A percentile compares a stretch with the other conserved stretches of the same genome.
phyloP scores from a whole-genome alignment of 2,888 invertebrate genomes.

The Bellardia bayeri region DNA sequence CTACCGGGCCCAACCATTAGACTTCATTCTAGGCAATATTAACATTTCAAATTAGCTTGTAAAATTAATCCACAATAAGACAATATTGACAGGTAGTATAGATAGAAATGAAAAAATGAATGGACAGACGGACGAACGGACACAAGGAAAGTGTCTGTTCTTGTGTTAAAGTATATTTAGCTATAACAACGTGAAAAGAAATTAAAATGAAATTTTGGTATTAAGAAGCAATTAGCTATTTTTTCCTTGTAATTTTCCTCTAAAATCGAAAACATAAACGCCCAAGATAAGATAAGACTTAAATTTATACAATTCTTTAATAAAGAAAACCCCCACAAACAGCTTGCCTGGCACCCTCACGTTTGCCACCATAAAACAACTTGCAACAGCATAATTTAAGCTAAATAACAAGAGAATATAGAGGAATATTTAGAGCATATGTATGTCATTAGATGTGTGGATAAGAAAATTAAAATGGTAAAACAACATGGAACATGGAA shows the following conservation, averaged over 20 bases:
- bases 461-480: not conserved
- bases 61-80: conserved; percentile 83
- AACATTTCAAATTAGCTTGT: conserved; percentile 83
- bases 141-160: not conserved
- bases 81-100: conserved; percentile 69
- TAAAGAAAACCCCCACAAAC: conserved; percentile 1
- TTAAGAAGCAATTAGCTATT: conserved; percentile 83
- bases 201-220: conserved; percentile 77
- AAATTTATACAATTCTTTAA: conserved; percentile 34
- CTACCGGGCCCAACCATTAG: not conserved
- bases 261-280: conserved; percentile 40
- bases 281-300: conserved; percentile 70
- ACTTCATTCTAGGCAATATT: conserved; percentile 71
- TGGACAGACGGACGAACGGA: conserved; percentile 58
- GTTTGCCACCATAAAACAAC: not conserved
- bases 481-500: conserved; percentile 10
- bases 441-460: conserved; percentile 72
- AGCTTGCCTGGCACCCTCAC: not conserved
- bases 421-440: conserved; percentile 69
- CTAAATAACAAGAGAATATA: conserved; percentile 58
- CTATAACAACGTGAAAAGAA: conserved; percentile 32
- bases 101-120: conserved; percentile 47
- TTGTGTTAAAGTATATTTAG: not conserved
- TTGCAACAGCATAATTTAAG: conserved; percentile 5
- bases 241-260: conserved; percentile 18